Conservation (phyloP, 2,797 vertebrate species). For the Enteromius paludinosus region DNA sequence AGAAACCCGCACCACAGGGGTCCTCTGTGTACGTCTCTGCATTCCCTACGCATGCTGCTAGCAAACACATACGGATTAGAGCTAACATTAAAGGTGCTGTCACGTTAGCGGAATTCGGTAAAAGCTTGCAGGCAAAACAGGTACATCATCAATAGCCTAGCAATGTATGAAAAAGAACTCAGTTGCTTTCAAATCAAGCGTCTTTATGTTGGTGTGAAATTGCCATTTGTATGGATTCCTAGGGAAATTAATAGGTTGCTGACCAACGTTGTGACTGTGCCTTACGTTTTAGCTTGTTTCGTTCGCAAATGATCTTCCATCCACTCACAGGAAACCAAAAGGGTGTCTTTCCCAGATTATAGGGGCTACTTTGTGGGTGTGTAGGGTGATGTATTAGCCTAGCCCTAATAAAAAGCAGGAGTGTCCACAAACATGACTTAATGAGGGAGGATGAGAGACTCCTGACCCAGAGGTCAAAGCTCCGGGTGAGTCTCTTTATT, state of each 20-base stretch:
- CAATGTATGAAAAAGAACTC: background rate
- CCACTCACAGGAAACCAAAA: slow-evolving; percentile 33
- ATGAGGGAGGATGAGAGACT: slow-evolving; percentile 64
- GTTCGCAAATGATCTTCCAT: background rate
- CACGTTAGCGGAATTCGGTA: background rate
- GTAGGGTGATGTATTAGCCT: slow-evolving; percentile 55
- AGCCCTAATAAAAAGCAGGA: slow-evolving; percentile 59
- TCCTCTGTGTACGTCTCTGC: slow-evolving; percentile 78
- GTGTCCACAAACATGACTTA: slow-evolving; percentile 64
- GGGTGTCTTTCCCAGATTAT: slow-evolving; percentile 37
- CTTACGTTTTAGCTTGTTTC: background rate
- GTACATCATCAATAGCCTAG: background rate
- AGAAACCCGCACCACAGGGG: slow-evolving; percentile 93
- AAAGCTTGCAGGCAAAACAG: background rate
- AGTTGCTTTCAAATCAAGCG: background rate
- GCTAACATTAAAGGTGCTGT: slow-evolving; percentile 18
- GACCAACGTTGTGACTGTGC: background rate
- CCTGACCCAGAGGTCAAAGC: slow-evolving; percentile 64
- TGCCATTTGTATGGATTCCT: background rate
- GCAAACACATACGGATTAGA: slow-evolving; percentile 53
- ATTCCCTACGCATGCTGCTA: slow-evolving; percentile 64
- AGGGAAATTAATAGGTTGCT: background rate
- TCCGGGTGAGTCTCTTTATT: slow-evolving; percentile 55
- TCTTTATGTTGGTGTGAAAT: background rate
- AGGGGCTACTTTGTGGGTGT: slow-evolving; percentile 43